Evolutionary conservation across 2,113 vertebrate genomes (phyloP).

Genomic region (Otis tarda): DNA sequence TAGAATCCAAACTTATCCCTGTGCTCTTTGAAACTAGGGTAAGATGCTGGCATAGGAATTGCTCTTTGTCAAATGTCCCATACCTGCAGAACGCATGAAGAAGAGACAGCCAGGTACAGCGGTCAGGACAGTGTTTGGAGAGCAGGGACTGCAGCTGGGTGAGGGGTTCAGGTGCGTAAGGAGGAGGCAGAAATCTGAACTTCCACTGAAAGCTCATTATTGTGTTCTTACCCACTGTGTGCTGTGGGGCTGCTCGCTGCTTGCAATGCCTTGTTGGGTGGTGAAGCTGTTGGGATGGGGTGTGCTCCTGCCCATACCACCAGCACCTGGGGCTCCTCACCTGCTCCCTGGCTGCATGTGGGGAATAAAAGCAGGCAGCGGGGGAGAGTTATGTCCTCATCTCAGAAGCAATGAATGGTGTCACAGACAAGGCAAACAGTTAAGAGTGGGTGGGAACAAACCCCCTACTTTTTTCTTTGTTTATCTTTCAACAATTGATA

Average conservation of each 20-base stretch:
- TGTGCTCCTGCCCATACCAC: background rate
- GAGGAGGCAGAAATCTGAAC: background rate
- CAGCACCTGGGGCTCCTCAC: background rate
- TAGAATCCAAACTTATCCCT: background rate
- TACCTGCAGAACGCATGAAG: background rate
- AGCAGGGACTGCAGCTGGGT: background rate
- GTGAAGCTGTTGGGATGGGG: background rate
- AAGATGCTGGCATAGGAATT: background rate
- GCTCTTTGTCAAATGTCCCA: background rate
- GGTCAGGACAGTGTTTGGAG: background rate
- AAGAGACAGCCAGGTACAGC: background rate
- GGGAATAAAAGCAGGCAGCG: background rate
- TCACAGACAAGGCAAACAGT: background rate
- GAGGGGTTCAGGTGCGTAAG: background rate
- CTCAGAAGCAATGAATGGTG: background rate
- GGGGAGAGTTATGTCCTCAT: background rate
- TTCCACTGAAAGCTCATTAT: background rate
- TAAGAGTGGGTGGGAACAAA: background rate
- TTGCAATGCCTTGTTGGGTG: accelerated
- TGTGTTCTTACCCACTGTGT: accelerated
- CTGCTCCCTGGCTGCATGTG: accelerated
- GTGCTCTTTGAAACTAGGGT: background rate
- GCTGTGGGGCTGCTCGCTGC: accelerated
- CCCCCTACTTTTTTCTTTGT: background rate
- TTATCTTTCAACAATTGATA: background rate